Evolutionary conservation across 2,888 invertebrate species (phyloP).

Genomic region (Noctua janthina): DNA sequence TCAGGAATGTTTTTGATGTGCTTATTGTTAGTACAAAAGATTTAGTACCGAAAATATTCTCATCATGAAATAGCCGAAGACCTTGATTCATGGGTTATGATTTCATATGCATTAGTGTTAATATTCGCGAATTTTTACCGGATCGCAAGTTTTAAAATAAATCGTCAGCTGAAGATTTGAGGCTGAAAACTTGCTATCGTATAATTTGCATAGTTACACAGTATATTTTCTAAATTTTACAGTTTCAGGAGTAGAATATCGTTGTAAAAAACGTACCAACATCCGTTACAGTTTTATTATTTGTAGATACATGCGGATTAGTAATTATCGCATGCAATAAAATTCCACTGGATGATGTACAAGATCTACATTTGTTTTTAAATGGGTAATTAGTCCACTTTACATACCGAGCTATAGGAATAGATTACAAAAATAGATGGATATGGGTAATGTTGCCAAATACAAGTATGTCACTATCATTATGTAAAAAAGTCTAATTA

Average conservation of each 20-base stretch:
- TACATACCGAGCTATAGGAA: constrained; percentile 42
- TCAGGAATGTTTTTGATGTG: constrained; percentile 59
- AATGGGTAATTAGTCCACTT: constrained; percentile 49
- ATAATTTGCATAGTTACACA: constrained; percentile 36
- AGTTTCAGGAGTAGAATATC: constrained; percentile 37
- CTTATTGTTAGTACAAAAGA: constrained; percentile 51
- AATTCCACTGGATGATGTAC: constrained; percentile 34
- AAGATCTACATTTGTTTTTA: constrained; percentile 30
- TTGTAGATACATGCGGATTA: constrained; percentile 29
- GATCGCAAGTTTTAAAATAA: constrained; percentile 17
- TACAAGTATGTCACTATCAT: constrained; percentile 63
- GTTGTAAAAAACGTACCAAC: constrained; percentile 39
- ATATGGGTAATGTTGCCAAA: constrained; percentile 64
- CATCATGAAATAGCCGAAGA: constrained; percentile 29
- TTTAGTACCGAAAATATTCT: constrained; percentile 51
- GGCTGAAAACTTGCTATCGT: neutral
- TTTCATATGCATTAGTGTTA: constrained; percentile 25
- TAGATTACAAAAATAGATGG: constrained; percentile 53
- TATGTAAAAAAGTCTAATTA: constrained; percentile 57
- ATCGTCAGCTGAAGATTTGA: neutral
- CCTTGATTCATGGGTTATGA: constrained; percentile 27
- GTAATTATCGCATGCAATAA: constrained; percentile 44
- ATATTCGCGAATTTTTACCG: constrained; percentile 14
- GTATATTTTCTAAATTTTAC: constrained; percentile 37
- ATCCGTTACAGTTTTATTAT: constrained; percentile 50